phyloP scores from a whole-genome alignment of 2,888 invertebrate species.

The Heliconius sara region DNA sequence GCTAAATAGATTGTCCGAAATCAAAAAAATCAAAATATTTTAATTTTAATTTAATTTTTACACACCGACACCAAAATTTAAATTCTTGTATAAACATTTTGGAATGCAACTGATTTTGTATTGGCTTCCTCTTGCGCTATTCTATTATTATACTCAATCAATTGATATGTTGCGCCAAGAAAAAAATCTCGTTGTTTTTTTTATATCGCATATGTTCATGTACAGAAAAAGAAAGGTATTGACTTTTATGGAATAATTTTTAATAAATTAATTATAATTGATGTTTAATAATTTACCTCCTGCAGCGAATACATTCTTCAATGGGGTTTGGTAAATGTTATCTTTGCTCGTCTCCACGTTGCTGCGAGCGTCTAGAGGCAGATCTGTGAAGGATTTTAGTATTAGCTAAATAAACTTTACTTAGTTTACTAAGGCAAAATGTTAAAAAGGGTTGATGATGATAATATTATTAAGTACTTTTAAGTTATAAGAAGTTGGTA shows the following conservation, averaged over 20 bases:
- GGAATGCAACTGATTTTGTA: not conserved
- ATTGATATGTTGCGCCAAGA: too few relatives aligned
- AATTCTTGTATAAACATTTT: not conserved
- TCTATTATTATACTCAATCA: not conserved
- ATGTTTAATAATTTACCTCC: slow-evolving; percentile 87
- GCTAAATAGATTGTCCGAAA: too few relatives aligned
- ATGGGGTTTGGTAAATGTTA: slow-evolving; percentile 89
- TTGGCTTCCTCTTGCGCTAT: not conserved
- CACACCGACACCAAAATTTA: not conserved
- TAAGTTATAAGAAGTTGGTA: not conserved
- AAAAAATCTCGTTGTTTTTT: too few relatives aligned
- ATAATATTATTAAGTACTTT: not conserved
- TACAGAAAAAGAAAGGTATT: not conserved
- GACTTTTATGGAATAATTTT: not conserved
- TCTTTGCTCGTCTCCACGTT: slow-evolving; percentile 93
- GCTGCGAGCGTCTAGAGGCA: slow-evolving; percentile 95
- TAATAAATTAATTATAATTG: not conserved
- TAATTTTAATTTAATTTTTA: too few relatives aligned
- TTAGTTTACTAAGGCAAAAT: too few relatives aligned
- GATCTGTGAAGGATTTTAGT: slow-evolving; percentile 64
- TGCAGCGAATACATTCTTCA: slow-evolving; percentile 95
- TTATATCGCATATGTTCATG: not conserved
- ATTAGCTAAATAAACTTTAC: too few relatives aligned
- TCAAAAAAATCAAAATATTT: too few relatives aligned
- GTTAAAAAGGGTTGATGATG: too few relatives aligned